Conservation (phyloP, 2,888 invertebrate genomes). For the Mantis religiosa region DNA sequence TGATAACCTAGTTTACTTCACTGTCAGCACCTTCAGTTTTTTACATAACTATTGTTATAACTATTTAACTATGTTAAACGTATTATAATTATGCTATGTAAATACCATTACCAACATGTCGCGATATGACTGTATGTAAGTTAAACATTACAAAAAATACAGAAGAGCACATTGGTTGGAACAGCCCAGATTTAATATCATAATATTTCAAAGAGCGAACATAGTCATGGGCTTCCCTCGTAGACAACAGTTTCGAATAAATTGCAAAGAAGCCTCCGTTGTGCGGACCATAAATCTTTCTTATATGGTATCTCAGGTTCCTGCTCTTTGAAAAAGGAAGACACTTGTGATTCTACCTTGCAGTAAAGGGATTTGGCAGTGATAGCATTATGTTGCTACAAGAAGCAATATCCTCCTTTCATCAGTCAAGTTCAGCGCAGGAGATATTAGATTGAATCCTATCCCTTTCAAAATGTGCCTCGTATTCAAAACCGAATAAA, state of each 20-base stretch:
- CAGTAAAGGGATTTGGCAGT: not conserved
- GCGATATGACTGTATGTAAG: no score
- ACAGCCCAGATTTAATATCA: not conserved
- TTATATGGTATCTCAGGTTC: not conserved
- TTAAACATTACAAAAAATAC: no score
- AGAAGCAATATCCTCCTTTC: not conserved
- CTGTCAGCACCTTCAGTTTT: no score
- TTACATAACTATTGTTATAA: no score
- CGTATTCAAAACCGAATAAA: not conserved
- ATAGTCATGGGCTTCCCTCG: not conserved
- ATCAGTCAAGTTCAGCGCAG: not conserved
- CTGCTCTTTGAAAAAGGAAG: not conserved
- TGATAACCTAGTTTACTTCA: no score
- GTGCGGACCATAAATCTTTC: not conserved
- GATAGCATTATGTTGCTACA: not conserved
- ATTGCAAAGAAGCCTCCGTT: not conserved
- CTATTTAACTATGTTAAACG: no score
- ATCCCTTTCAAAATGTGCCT: not conserved
- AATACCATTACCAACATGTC: no score
- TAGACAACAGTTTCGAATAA: not conserved
- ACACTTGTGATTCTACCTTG: not conserved
- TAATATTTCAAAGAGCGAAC: not conserved
- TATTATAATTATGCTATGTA: no score
- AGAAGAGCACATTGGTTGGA: not conserved
- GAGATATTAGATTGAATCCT: not conserved